These are phyloP conservation scores for Mionectes macconnelli DNA, from an alignment of 2,113 vertebrate genomes.

Conservation along the genomic window DNA sequence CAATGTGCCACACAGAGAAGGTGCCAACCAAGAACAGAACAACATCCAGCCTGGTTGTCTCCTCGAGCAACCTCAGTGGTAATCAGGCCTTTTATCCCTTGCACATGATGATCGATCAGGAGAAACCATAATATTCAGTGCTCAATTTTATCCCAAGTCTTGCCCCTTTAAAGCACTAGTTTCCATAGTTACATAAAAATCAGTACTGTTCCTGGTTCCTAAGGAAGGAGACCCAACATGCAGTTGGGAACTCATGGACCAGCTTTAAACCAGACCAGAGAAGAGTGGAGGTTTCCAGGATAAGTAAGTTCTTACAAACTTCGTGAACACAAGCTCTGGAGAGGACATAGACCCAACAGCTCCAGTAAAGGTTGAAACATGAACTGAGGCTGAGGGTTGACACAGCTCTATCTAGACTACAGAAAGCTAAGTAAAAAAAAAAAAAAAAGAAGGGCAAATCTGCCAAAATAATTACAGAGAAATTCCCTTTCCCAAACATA, in stretches of 20 bases:
- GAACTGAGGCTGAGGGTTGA: neutral
- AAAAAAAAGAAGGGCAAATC: neutral
- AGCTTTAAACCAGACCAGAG: neutral
- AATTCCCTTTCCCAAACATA: neutral
- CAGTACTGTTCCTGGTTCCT: neutral
- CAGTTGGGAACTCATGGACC: neutral
- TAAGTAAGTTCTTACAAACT: neutral
- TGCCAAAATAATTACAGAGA: neutral
- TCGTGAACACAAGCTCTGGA: neutral
- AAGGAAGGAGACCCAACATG: neutral
- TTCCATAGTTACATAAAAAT: constrained; percentile 2
- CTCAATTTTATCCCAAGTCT: neutral
- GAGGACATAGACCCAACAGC: neutral
- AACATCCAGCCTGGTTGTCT: neutral
- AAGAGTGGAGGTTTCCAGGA: neutral
- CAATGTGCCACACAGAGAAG: neutral
- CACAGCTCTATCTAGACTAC: neutral
- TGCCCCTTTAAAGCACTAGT: neutral
- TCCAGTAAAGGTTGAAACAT: neutral
- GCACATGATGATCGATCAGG: neutral
- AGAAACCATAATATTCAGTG: neutral
- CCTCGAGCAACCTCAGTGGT: neutral
- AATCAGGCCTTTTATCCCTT: constrained; percentile 12
- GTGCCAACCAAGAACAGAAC: neutral
- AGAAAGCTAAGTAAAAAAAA: neutral